Conservation (phyloP, 2,113 vertebrate species). For the Cephalopholis sonnerati region DNA sequence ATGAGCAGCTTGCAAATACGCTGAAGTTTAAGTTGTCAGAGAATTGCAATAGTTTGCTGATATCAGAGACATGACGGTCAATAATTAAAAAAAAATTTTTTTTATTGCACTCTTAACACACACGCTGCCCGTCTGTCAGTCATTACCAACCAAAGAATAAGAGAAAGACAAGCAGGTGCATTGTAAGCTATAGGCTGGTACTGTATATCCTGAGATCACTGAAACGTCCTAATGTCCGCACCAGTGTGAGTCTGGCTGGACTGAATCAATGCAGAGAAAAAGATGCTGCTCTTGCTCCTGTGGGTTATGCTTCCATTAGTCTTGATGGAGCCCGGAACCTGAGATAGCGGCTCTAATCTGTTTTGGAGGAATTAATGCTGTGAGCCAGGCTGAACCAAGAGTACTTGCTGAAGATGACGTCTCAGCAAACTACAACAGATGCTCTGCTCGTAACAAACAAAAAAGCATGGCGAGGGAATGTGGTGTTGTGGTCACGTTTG, state of each 20-base stretch:
- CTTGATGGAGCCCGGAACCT: conserved; percentile 77
- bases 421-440: conserved; percentile 42
- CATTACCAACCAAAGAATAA: conserved; percentile 20
- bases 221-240: conserved; percentile 60
- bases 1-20: not conserved
- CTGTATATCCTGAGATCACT: conserved; percentile 29
- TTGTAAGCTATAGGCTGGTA: conserved; percentile 30
- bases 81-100: not conserved
- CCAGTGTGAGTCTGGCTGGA: conserved; percentile 48
- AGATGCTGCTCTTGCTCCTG: conserved; percentile 68
- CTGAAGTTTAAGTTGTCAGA: not conserved
- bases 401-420: conserved; percentile 36
- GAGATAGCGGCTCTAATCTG: conserved; percentile 74
- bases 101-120: conserved; percentile 26
- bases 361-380: conserved; percentile 73
- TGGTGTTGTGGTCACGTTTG: not conserved
- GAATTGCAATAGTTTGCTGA: not conserved
- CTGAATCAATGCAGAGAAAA: conserved; percentile 75
- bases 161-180: conserved; percentile 40
- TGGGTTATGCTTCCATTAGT: conserved; percentile 79
- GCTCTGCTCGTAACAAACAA: not conserved
- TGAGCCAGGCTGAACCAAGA: conserved; percentile 34
- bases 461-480: not conserved
- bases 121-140: not conserved
- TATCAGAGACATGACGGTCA: not conserved